These are phyloP conservation scores for Haliclystus octoradiatus DNA, from an alignment of 30 jellyfish, hydroid and myxozoan species.

Conservation along the genomic window DNA sequence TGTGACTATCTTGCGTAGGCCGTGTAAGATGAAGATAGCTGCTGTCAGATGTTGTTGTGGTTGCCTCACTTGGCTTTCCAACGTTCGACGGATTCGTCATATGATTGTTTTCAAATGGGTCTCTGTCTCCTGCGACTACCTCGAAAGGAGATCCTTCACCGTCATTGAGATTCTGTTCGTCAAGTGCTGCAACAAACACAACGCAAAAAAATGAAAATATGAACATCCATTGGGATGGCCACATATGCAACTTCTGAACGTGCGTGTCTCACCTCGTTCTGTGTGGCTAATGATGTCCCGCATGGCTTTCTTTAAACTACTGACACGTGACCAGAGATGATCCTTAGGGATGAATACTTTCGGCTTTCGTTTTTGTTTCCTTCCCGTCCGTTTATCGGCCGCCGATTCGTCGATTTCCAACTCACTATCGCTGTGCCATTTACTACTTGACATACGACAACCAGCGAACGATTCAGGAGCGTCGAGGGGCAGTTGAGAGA, in stretches of 20 bases:
- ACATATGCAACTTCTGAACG: too few relatives aligned
- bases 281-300: slow-evolving; percentile 83
- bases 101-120: background rate
- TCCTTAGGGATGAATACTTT: slow-evolving; percentile 66
- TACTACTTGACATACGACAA: background rate
- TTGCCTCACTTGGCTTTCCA: background rate
- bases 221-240: too few relatives aligned
- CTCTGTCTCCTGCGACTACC: background rate
- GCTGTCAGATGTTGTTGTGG: background rate
- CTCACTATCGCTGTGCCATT: slow-evolving; percentile 43
- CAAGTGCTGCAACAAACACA: slow-evolving; percentile 31
- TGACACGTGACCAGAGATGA: slow-evolving; percentile 93
- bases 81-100: too few relatives aligned
- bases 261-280: slow-evolving; percentile 85
- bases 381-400: slow-evolving; percentile 12
- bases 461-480: background rate
- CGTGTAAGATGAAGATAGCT: background rate
- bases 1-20: background rate
- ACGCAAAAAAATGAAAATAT: too few relatives aligned
- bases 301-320: slow-evolving; percentile 84
- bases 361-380: slow-evolving; percentile 52
- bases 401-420: slow-evolving; percentile 20
- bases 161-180: slow-evolving; percentile 27
- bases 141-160: background rate
- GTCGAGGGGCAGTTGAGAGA: background rate